Base-by-base conservation (phyloP, 1,140 invertebrate genomes). In the Apis laboriosa region DNA sequence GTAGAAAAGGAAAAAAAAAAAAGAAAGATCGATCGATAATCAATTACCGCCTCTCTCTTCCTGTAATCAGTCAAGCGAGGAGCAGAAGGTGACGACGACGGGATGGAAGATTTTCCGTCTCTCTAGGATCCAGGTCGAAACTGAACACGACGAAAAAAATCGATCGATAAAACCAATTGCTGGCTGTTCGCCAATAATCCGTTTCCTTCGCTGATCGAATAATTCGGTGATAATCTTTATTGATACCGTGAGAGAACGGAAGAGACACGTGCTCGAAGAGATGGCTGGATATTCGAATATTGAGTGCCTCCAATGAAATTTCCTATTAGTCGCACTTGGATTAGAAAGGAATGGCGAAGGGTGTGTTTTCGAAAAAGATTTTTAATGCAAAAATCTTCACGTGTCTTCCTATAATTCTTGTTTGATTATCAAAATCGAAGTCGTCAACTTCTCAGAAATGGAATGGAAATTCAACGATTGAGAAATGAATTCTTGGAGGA, bases 91-190 rank as follows among this genome's bases (percentile, higher is more conserved):
- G 21, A 19, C 55, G 21, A 19, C 55, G 51, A 56, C 17, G 34
- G 9, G 63, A 66, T 19, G 19, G n/a, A 17, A 51, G 55, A 19
- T 15, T 19, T 60, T 24, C 43, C 9, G 28, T 66, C 53, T 66
- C 24, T 77, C 49, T 12, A 9, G 19, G 49, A 34, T 34, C 24
- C 51, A 61, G 74, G 19, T 55, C 56, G 53, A 70, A 67, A 75
- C 58, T 43, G 60, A 75, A 86, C 55, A 55, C 34, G 55, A 5
- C 19, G 34, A 43, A 60, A 74, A 43, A 86, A 51, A 70, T 70
- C 77, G 84, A 80, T 86, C 81, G 84, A 84, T 84, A 86, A 76
- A 86, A 76, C 58, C 66, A 86, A 86, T 84, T 77, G 24, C 63
- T 63, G 43, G 72, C 72, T 74, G 72, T 11, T 74, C 21, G 72